Evolutionary conservation across 2,113 vertebrate species (phyloP), one percentile per base, ranked within the genome.

Genomic region (Bos javanicus): DNA sequence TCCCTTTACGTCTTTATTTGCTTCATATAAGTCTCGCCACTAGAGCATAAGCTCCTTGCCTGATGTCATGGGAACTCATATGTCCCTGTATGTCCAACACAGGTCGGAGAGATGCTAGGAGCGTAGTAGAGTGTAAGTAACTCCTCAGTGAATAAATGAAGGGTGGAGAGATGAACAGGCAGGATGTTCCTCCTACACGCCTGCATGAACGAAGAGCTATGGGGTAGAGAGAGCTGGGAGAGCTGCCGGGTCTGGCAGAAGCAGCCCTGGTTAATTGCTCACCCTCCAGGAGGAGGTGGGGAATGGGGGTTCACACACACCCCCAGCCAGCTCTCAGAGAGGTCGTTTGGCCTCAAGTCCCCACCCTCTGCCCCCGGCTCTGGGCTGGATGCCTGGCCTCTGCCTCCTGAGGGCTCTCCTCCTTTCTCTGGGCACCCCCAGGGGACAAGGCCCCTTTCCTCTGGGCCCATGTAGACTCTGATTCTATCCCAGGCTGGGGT

Each of bases 111-210:
- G 71, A 83, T 15, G 33, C 15, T 28, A 23, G 67, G 43, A 4
- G 26, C 54, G 30, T 2, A 5, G 59, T 7, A 76, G 91, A 17
- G 21, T 76, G 89, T 74, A 1, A 48, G 84, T 26, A 54, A 90
- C 39, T 25, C 48, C 13, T 50, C n/a, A 2, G 39, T 82, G 60
- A 54, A 62, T 64, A 39, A 82, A 78, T 12, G 7, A 64, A n/a
- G 8, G 23, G 30, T 74, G 12, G 39, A 64, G 48, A 33, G n/a
- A 39, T 0, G 14, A 67, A 28, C 14, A 21, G 43, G 36, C 43
- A n/a, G 19, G 8, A 5, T 13, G 4, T 2, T 28, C 13, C 28
- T 25, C 43, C 33, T 0, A 17, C 16, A 9, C 1, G 1, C 6
- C 60, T 30, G 54, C 5, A 4, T 21, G 17, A 15, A 15, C 15